Base-by-base conservation (phyloP, 2,888 invertebrate species). In the Xestia c-nigrum region DNA sequence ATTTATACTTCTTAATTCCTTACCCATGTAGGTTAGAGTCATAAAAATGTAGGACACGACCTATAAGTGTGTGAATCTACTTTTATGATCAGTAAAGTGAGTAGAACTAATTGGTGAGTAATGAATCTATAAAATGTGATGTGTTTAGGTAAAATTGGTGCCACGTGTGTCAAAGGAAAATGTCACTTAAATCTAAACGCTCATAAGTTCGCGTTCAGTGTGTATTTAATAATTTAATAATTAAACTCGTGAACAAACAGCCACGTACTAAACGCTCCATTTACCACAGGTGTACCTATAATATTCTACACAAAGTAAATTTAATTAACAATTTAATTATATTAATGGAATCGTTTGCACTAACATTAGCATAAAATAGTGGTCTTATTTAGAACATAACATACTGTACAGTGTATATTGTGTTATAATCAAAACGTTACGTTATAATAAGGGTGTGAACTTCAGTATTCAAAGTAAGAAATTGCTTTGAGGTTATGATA, bases 71-170 rank as follows among this genome's bases (percentile, higher is more conserved):
- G 85, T 83, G 83, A 86, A 89, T 90, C 89, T 85, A 90, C 89
- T 90, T 92, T 91, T 91, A 92, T 90, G 89, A 87, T 84, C 89
- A 86, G 84, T 90, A 89, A 92, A 92, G 89, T 88, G 84, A 89
- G 84, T 81, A 78, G 82, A 88, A 75, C 91, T 92, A 91, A 91
- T 92, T 93, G 89, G 87, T 87, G 83, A 85, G 78, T 87, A 86
- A 90, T 89, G 86, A 85, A 85, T 83, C 83, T 86, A 90, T 90
- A 91, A 90, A 90, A 87, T 85, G 74, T 21, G 40, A 59, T 61
- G 52, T 63, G 16, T 71, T 67, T 57, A 24, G 16, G 57, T 72
- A 52, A 38, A 67, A 64, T 59, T 57, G 21, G 55, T 66, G 52
- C 61, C 43, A 65, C n/a, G n/a, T 43, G 47, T 24, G 65, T 31